A percentile compares a stretch with the other conserved stretches of the same genome.
Conservation (phyloP, 2,888 invertebrate species). For the Tiphia femorata region DNA sequence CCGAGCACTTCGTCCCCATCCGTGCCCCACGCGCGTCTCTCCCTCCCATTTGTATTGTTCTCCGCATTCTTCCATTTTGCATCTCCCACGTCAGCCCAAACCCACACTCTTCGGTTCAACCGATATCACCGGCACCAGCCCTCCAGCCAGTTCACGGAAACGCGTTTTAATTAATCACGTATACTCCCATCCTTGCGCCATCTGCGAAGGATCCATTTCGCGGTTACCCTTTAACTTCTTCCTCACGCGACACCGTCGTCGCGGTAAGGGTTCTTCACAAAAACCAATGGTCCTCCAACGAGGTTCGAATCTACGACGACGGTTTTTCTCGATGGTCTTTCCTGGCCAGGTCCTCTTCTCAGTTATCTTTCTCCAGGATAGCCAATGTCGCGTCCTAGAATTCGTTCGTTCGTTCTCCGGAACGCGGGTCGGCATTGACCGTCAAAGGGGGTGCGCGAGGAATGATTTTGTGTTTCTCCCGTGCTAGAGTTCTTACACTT, state of each 20-base stretch:
- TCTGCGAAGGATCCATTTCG: slow-evolving; percentile 30
- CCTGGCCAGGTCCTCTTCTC: slow-evolving; percentile 10
- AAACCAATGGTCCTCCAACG: slow-evolving; percentile 30
- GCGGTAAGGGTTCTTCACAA: no score
- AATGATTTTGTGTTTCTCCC: no score
- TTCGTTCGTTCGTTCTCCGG: no score
- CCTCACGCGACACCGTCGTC: no score
- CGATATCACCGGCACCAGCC: no score
- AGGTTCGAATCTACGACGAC: slow-evolving; percentile 32
- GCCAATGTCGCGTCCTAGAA: slow-evolving; percentile 13
- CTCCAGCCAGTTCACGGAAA: slow-evolving; percentile 27
- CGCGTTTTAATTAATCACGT: slow-evolving; percentile 42
- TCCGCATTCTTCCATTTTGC: background rate
- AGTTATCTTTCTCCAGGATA: background rate
- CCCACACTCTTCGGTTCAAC: no score
- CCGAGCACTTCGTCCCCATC: background rate
- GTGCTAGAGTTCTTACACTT: no score
- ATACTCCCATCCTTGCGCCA: slow-evolving; percentile 27
- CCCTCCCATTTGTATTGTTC: background rate
- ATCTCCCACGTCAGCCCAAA: background rate
- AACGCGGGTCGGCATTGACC: background rate
- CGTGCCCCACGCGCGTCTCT: background rate
- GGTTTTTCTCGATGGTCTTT: slow-evolving; percentile 18
- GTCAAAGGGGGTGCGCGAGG: background rate
- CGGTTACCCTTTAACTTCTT: background rate